Conservation (phyloP, 2,797 vertebrate species). For the Acanthornis magna region DNA sequence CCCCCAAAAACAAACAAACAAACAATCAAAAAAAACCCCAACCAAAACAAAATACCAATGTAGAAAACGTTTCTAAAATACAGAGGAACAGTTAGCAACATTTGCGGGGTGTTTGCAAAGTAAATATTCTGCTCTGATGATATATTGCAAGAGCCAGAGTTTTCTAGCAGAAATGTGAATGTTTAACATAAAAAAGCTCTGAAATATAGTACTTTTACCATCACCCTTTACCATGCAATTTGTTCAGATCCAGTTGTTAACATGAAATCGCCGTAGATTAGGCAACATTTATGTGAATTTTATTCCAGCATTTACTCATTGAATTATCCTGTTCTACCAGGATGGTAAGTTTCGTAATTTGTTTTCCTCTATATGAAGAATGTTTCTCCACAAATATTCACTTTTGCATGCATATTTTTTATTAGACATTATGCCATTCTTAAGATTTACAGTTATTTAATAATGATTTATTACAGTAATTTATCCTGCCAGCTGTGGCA, state of each 20-base stretch:
- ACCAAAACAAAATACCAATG: background rate
- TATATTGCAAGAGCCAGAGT: constrained; percentile 45
- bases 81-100: background rate
- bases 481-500: constrained; percentile 73
- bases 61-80: constrained; percentile 25
- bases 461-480: constrained; percentile 78
- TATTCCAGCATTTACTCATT: constrained; percentile 68
- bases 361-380: constrained; percentile 59
- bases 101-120: constrained; percentile 3
- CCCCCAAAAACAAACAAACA: too few relatives aligned
- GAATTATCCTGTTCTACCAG: constrained; percentile 67
- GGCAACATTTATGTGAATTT: constrained; percentile 73
- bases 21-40: background rate
- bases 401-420: constrained; percentile 67
- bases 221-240: constrained; percentile 57
- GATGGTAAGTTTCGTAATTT: constrained; percentile 72
- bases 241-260: constrained; percentile 59
- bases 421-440: constrained; percentile 72
- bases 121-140: constrained; percentile 57
- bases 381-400: constrained; percentile 55
- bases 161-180: constrained; percentile 26
- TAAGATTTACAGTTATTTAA: constrained; percentile 80
- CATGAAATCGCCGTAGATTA: constrained; percentile 56
- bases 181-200: constrained; percentile 52
- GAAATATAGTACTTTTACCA: constrained; percentile 10